phyloP scores from a whole-genome alignment of 2,888 invertebrate species.

The Taphrorychus bicolor region DNA sequence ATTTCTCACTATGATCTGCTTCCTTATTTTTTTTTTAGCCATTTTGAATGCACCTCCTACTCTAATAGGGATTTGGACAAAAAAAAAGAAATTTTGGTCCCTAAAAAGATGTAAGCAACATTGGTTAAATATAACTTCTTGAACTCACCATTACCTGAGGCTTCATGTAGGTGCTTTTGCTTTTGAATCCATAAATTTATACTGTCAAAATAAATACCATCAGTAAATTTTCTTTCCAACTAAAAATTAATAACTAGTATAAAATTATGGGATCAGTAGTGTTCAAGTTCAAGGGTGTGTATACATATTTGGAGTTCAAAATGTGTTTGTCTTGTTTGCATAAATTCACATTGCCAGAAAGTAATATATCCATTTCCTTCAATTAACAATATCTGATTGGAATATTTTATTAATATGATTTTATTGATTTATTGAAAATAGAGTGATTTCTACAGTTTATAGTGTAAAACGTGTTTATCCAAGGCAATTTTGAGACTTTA shows the following conservation, averaged over 20 bases:
- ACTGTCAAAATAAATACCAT: too few species aligned
- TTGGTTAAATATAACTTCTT: conserved; percentile 6
- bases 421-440: too few species aligned
- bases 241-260: too few species aligned
- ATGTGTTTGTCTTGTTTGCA: conserved; percentile 6
- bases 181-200: background rate
- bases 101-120: conserved; percentile 40
- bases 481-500: too few species aligned
- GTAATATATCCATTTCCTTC: too few species aligned
- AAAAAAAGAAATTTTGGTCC: conserved; percentile 41
- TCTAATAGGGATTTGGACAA: conserved; percentile 39
- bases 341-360: too few species aligned
- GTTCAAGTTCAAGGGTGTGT: background rate
- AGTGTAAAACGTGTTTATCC: too few species aligned
- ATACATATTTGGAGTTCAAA: conserved; percentile 17
- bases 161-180: conserved; percentile 16
- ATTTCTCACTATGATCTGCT: conserved; percentile 34
- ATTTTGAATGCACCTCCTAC: conserved; percentile 39
- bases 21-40: conserved; percentile 43
- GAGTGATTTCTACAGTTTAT: too few species aligned
- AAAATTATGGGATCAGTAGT: background rate
- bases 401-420: too few species aligned
- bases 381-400: too few species aligned
- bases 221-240: too few species aligned
- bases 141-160: too few species aligned